phyloP scores from a whole-genome alignment of 2,888 invertebrate species.

The Drosophila rubida region DNA sequence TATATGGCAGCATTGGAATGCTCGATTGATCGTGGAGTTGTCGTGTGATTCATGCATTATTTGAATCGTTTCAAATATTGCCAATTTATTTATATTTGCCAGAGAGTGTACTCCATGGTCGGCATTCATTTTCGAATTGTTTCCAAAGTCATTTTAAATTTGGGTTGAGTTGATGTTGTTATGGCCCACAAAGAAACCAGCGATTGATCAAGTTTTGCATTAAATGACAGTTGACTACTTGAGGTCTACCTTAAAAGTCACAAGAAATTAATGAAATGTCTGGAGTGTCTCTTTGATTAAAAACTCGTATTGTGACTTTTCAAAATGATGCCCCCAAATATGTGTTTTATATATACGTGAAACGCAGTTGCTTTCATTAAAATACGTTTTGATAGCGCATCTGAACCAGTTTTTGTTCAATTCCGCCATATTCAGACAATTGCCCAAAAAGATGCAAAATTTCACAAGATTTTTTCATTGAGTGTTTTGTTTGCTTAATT shows the following conservation, averaged over 20 bases:
- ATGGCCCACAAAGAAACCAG: conserved; percentile 14
- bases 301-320: conserved; percentile 36
- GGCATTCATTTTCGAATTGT: background rate
- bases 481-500: conserved; percentile 18
- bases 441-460: conserved; percentile 14
- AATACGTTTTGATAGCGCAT: conserved; percentile 13
- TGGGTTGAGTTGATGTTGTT: conserved; percentile 20
- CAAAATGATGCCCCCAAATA: conserved; percentile 1
- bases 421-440: background rate
- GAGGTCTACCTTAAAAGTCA: conserved; percentile 21
- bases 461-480: conserved; percentile 16
- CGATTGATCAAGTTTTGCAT: conserved; percentile 30
- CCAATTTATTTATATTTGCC: background rate
- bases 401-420: conserved; percentile 35
- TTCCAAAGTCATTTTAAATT: conserved; percentile 10
- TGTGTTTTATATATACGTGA: conserved; percentile 1
- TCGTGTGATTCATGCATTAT: background rate
- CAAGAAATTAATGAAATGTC: conserved; percentile 19
- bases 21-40: background rate
- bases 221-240: conserved; percentile 12
- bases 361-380: conserved; percentile 17
- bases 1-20: background rate
- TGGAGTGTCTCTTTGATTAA: background rate
- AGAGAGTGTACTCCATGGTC: conserved; percentile 11
- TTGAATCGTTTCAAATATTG: background rate